These are phyloP conservation scores for Pterocles orientalis DNA, from an alignment of 2,113 vertebrate genomes.

Conservation along the genomic window DNA sequence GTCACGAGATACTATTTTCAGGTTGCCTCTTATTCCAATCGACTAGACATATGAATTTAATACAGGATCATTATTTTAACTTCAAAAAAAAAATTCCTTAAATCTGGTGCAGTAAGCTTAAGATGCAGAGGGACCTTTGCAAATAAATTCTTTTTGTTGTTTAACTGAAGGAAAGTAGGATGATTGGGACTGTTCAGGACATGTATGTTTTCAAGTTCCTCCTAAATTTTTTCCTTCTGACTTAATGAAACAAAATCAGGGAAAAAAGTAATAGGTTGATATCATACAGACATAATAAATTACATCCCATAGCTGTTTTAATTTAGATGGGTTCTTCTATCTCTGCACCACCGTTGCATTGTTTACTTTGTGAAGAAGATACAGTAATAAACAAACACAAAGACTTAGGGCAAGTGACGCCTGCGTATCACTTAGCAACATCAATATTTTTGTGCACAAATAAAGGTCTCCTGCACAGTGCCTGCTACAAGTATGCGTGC, in stretches of 20 bases:
- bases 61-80: background rate
- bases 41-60: background rate
- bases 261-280: background rate
- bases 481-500: constrained; percentile 1
- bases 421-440: constrained; percentile 75
- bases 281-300: constrained; percentile 53
- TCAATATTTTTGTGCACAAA: constrained; percentile 79
- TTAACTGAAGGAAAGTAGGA: background rate
- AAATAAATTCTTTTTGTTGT: background rate
- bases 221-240: constrained; percentile 23
- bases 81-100: background rate
- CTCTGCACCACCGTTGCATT: constrained; percentile 53
- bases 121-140: background rate
- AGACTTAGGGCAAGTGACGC: constrained; percentile 22
- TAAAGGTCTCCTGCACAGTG: constrained; percentile 60
- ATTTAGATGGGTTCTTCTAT: constrained; percentile 17
- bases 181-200: background rate
- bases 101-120: background rate
- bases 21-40: background rate
- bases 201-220: background rate
- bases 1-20: background rate
- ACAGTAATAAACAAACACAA: constrained; percentile 66
- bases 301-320: constrained; percentile 13
- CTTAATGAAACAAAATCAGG: background rate
- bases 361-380: constrained; percentile 42